Base-by-base conservation (phyloP, 2,888 invertebrate genomes). In the Entomobrya proxima region DNA sequence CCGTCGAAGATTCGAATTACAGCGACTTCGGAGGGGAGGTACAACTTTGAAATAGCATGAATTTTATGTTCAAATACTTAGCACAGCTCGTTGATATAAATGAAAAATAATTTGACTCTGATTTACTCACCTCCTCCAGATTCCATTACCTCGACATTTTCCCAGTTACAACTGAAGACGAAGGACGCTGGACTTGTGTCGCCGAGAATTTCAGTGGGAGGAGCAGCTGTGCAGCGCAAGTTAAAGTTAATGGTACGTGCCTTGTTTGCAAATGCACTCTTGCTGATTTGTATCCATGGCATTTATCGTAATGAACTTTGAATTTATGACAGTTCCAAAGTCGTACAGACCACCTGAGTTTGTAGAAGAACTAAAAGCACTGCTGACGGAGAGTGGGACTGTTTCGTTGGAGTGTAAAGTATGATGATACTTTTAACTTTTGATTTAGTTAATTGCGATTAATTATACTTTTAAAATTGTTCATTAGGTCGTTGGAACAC, bases 341-440 rank as follows among this genome's bases (percentile, higher is more conserved):
- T 96, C 96, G 0, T 97, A 97, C 92, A 96, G 96, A 91, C 93
- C 95, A 18, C 97, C 97, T 0, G 96, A 96, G 91, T 97, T 98
- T 91, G 94, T 97, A 50, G 96, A 96, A 91, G 96, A 96, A 90
- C 93, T 98, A 15, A 94, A 95, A 37, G 96, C 97, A 1, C 93
- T 96, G 85, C 93, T 97, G 37, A 97, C 97, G 0, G 96, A 96
- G 91, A 95, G 96, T 90, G 97, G 97, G 55, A 96, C 96, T 0
- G 98, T 98, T 13, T 96, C 96, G 0, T 93, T 98, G 88, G 97
- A 97, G 92, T 98, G 98, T 92, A 97, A 97, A 92, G 92, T 93
- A 21, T 7, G 44, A 35, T 7, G 18, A 52, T 18, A 7, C 50
- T n/a, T n/a, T n/a, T n/a, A n/a, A 40, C 44, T 40, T 7, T 40